These are phyloP conservation scores for Melanotaenia parkinsoni DNA, from an alignment of 2,797 vertebrate species.

Conservation along the genomic window DNA sequence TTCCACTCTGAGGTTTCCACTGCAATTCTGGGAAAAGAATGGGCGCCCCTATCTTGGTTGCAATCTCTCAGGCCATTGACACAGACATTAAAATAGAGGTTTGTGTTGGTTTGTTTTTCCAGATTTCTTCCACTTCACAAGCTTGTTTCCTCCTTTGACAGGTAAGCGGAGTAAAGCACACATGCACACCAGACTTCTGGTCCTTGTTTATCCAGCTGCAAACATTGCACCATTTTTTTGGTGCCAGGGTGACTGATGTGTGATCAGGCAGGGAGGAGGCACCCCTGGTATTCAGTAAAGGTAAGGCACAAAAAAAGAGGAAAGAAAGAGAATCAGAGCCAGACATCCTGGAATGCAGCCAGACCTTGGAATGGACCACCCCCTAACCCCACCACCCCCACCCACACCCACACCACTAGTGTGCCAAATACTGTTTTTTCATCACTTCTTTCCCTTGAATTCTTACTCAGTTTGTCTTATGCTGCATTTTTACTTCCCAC, in stretches of 20 bases:
- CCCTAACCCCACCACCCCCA: constrained; percentile 19
- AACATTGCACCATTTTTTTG: constrained; percentile 9
- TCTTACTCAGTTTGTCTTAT: constrained; percentile 40
- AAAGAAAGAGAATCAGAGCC: constrained; percentile 78
- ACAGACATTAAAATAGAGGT: constrained; percentile 5
- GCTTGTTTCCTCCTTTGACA: constrained; percentile 35
- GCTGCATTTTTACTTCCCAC: constrained; percentile 54
- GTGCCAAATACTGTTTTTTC: constrained; percentile 38
- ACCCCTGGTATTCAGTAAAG: constrained; percentile 66
- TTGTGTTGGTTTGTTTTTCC: constrained; percentile 20
- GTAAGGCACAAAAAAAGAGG: constrained; percentile 59
- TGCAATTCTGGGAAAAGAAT: constrained; percentile 15
- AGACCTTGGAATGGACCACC: constrained; percentile 70
- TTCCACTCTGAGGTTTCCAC: constrained; percentile 62
- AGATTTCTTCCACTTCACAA: constrained; percentile 14
- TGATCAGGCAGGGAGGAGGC: constrained; percentile 54
- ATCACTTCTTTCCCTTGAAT: constrained; percentile 45
- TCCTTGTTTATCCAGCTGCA: constrained; percentile 30
- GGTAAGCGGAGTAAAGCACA: constrained; percentile 13
- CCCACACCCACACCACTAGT: constrained; percentile 31
- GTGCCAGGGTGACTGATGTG: constrained; percentile 33
- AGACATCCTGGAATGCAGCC: constrained; percentile 81
- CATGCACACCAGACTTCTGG: constrained; percentile 6
- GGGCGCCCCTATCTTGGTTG: constrained; percentile 18
- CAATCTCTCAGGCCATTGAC: constrained; percentile 14